phyloP scores from a whole-genome alignment of 2,797 vertebrate species.

The Thripadectes ignobilis region DNA sequence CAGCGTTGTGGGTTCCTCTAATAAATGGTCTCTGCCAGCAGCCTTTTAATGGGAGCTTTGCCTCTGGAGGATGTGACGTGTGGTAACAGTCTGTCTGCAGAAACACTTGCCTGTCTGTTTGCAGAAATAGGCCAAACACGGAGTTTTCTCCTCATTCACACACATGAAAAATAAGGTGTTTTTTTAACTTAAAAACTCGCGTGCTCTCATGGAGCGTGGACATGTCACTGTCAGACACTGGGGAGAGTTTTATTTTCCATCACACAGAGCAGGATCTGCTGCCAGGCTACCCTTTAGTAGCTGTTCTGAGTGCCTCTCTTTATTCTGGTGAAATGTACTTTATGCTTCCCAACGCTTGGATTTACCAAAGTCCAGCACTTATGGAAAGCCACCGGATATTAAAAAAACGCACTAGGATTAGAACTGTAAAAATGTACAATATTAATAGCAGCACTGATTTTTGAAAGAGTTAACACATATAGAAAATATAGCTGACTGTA shows the following conservation, averaged over 20 bases:
- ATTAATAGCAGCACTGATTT: background rate
- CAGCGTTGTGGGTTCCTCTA: accelerated
- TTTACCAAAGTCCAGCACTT: background rate
- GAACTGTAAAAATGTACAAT: background rate
- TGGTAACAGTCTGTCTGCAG: conserved; percentile 19
- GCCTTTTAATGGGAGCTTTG: background rate
- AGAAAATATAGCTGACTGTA: background rate
- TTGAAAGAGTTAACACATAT: background rate
- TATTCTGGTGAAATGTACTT: background rate
- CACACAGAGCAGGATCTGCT: background rate
- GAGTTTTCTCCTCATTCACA: background rate
- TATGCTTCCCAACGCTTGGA: background rate
- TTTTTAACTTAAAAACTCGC: background rate
- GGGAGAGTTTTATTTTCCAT: background rate
- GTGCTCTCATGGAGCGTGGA: accelerated
- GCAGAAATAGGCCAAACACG: background rate
- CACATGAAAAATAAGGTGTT: background rate
- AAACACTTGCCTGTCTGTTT: conserved; percentile 33
- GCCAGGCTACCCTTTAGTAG: background rate
- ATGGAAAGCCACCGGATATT: background rate
- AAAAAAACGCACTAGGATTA: background rate
- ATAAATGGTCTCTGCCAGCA: background rate
- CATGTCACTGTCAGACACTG: accelerated
- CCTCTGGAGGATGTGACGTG: conserved; percentile 27
- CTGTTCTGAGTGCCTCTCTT: background rate